Percentiles rank a stretch among this genome's conserved stretches.
These are phyloP conservation scores for Trochalopteron elliotii DNA, from an alignment of 2,113 vertebrate species.

Conservation along the genomic window DNA sequence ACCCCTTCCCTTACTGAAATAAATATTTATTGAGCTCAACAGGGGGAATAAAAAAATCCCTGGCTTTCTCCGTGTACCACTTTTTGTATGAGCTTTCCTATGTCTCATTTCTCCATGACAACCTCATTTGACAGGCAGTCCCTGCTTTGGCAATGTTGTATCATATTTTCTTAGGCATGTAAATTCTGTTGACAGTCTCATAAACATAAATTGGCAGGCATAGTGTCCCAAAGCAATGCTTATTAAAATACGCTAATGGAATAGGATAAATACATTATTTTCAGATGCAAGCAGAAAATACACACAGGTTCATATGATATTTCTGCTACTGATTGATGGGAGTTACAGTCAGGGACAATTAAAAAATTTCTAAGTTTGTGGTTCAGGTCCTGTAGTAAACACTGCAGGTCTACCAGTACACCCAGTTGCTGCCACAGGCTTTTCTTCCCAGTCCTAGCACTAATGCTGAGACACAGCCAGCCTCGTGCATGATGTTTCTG, in stretches of 20 bases:
- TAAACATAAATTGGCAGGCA: constrained; percentile 83
- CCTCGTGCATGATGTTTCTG: neutral
- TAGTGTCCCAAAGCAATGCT: constrained; percentile 79
- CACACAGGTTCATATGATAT: constrained; percentile 27
- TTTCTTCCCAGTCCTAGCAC: neutral
- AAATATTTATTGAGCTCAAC: constrained; percentile 52
- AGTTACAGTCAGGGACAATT: neutral
- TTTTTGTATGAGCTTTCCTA: constrained; percentile 43
- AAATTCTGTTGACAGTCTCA: constrained; percentile 83
- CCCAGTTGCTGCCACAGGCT: neutral
- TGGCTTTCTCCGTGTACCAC: constrained; percentile 11
- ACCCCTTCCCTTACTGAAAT: constrained; percentile 5
- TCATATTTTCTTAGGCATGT: constrained; percentile 82
- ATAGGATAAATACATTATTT: constrained; percentile 79
- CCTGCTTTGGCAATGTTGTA: constrained; percentile 77
- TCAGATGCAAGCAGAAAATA: constrained; percentile 51
- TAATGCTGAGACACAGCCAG: neutral
- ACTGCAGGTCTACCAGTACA: neutral
- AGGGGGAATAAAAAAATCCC: constrained; percentile 19
- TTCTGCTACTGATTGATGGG: neutral
- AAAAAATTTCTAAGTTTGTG: neutral
- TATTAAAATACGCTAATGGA: constrained; percentile 80
- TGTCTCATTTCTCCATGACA: constrained; percentile 79
- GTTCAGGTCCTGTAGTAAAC: neutral
- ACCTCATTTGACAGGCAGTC: constrained; percentile 77